Conservation (phyloP, 2,113 vertebrate genomes). For the Colius striatus region DNA sequence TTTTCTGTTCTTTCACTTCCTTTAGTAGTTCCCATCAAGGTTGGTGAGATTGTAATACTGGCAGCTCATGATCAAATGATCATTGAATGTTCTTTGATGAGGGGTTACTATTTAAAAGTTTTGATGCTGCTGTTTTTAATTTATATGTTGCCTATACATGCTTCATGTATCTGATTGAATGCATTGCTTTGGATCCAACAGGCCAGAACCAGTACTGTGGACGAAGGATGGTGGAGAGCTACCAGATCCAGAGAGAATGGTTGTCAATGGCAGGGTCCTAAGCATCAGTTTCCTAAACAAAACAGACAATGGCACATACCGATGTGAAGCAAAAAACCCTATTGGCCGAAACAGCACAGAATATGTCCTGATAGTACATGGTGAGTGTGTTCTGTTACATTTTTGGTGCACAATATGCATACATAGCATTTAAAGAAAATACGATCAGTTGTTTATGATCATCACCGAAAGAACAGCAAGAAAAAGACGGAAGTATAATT, state of each 20-base stretch:
- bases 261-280: conserved; percentile 92
- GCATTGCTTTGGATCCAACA: conserved; percentile 59
- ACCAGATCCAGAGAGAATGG: conserved; percentile 93
- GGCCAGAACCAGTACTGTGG: conserved; percentile 96
- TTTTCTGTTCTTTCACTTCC: neutral
- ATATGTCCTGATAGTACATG: conserved; percentile 95
- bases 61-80: neutral
- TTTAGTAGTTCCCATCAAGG: neutral
- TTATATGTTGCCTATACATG: fast-evolving
- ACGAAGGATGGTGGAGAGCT: conserved; percentile 95
- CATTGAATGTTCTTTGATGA: neutral
- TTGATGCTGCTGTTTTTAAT: neutral
- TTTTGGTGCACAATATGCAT: neutral
- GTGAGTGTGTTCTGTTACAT: conserved; percentile 79
- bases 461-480: neutral
- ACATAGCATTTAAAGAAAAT: neutral
- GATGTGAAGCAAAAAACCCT: conserved; percentile 95
- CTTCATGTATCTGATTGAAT: neutral
- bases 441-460: neutral
- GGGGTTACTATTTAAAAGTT: neutral
- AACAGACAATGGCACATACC: conserved; percentile 98
- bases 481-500: neutral
- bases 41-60: neutral
- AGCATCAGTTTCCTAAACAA: conserved; percentile 97
- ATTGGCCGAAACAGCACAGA: conserved; percentile 94